Percentiles rank a stretch among this genome's conserved stretches.
Conservation (phyloP, 2,888 invertebrate genomes). For the Torymus aiolomorphi region DNA sequence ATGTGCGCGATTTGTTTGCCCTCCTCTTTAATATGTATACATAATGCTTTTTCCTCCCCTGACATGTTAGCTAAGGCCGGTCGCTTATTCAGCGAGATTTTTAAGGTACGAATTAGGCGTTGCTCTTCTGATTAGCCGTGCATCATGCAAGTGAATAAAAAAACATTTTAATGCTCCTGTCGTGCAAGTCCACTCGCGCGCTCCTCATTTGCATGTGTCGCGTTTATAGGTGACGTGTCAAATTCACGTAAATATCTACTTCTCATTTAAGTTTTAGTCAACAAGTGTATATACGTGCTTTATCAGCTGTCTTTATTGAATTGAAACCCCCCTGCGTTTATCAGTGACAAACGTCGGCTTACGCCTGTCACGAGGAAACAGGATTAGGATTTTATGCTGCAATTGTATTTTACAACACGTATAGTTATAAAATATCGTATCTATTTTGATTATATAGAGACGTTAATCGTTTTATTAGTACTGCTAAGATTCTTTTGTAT, state of each 20-base stretch:
- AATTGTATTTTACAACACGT: too few species aligned
- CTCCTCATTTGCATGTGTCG: conserved; percentile 28
- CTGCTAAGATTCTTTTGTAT: too few species aligned
- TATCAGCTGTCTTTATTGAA: conserved; percentile 14
- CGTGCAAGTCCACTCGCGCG: conserved; percentile 1
- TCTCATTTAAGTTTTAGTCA: conserved; percentile 1
- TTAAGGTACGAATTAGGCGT: background rate
- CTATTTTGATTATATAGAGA: too few species aligned
- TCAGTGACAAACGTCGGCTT: too few species aligned
- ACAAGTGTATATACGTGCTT: conserved; percentile 7
- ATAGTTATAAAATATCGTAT: too few species aligned
- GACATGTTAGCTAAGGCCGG: conserved; percentile 18
- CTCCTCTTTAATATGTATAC: conserved; percentile 27
- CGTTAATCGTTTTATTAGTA: too few species aligned
- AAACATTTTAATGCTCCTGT: background rate
- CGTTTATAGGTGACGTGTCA: conserved; percentile 8
- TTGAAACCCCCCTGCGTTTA: conserved; percentile 2
- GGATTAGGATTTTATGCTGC: too few species aligned
- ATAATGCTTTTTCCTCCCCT: conserved; percentile 13
- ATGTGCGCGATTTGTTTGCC: conserved; percentile 30
- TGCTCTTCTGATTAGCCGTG: conserved; percentile 30
- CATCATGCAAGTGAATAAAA: background rate
- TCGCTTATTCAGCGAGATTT: conserved; percentile 16
- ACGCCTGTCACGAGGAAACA: too few species aligned
- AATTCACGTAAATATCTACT: conserved; percentile 9